A percentile compares a stretch with the other conserved stretches of the same genome.
These are phyloP conservation scores for Volucella bombylans DNA, from an alignment of 2,888 invertebrate genomes.

Conservation along the genomic window DNA sequence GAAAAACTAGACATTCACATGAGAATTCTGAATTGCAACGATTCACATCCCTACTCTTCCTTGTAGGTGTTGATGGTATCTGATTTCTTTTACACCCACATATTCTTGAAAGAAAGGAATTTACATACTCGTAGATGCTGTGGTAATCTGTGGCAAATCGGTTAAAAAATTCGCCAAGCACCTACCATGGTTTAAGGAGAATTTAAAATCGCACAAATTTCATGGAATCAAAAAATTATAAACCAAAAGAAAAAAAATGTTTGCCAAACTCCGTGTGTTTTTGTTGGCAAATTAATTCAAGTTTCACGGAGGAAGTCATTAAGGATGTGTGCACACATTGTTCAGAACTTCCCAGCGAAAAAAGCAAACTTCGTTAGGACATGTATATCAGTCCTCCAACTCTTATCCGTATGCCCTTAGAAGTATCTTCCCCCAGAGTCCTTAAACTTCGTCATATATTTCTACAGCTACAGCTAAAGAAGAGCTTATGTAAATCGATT, in stretches of 20 bases:
- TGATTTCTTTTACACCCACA: slow-evolving; percentile 28
- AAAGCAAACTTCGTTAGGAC: not conserved
- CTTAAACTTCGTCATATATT: not conserved
- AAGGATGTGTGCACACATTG: slow-evolving; percentile 40
- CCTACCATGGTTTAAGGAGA: not conserved
- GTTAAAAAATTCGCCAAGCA: not conserved
- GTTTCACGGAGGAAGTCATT: slow-evolving; percentile 22
- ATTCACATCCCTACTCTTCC: not conserved
- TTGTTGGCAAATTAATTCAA: slow-evolving; percentile 26
- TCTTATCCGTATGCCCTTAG: too few relatives aligned
- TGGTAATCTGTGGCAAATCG: too few relatives aligned
- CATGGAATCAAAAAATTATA: too few relatives aligned
- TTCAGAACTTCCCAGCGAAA: slow-evolving; percentile 7
- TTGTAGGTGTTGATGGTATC: slow-evolving; percentile 11
- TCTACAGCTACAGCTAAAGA: not conserved
- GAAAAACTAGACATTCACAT: not conserved
- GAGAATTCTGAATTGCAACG: not conserved
- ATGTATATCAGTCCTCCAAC: too few relatives aligned
- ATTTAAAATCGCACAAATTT: slow-evolving; percentile 8
- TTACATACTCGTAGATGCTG: not conserved
- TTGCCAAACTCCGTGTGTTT: not conserved
- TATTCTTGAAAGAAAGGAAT: not conserved
- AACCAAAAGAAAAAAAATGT: slow-evolving; percentile 2
- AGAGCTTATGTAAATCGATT: slow-evolving; percentile 30
- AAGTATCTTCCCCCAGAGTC: too few relatives aligned